Evolutionary conservation across 2,888 invertebrate genomes (phyloP).

Genomic region (Drosophila paramelanica): DNA sequence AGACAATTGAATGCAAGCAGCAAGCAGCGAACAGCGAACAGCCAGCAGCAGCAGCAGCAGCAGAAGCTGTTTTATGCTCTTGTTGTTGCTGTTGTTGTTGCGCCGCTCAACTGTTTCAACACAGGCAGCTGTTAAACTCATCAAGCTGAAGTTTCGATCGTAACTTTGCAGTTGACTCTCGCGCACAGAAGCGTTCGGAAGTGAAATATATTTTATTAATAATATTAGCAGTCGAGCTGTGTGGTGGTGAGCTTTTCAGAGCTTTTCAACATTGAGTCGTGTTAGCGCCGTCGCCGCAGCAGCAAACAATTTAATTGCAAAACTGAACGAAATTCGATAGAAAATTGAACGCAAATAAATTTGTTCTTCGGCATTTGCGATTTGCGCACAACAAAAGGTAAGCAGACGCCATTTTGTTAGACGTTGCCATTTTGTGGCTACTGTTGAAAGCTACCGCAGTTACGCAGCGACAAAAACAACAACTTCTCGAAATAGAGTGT

Average conservation of each 20-base stretch:
- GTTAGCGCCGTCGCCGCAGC: slow-evolving; percentile 24
- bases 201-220: slow-evolving; percentile 85
- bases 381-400: slow-evolving; percentile 49
- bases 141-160: slow-evolving; percentile 85
- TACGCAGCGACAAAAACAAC: slow-evolving; percentile 44
- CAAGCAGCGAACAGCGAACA: slow-evolving; percentile 39
- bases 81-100: slow-evolving; percentile 54
- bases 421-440: slow-evolving; percentile 72
- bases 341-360: slow-evolving; percentile 8
- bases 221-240: slow-evolving; percentile 80
- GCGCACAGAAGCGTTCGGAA: slow-evolving; percentile 86
- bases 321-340: slow-evolving; percentile 30
- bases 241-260: slow-evolving; percentile 30
- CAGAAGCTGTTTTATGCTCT: slow-evolving; percentile 77
- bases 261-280: slow-evolving; percentile 25
- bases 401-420: slow-evolving; percentile 73
- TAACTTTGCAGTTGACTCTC: slow-evolving; percentile 85
- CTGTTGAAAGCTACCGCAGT: slow-evolving; percentile 62
- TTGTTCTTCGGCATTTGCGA: slow-evolving; percentile 7
- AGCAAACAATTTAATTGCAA: slow-evolving; percentile 3
- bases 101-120: slow-evolving; percentile 71
- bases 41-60: slow-evolving; percentile 59
- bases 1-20: slow-evolving; percentile 61
- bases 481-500: slow-evolving; percentile 24
- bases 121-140: slow-evolving; percentile 84